Conservation (phyloP, 2,888 invertebrate genomes). For the Sphecodes monilicornis region DNA sequence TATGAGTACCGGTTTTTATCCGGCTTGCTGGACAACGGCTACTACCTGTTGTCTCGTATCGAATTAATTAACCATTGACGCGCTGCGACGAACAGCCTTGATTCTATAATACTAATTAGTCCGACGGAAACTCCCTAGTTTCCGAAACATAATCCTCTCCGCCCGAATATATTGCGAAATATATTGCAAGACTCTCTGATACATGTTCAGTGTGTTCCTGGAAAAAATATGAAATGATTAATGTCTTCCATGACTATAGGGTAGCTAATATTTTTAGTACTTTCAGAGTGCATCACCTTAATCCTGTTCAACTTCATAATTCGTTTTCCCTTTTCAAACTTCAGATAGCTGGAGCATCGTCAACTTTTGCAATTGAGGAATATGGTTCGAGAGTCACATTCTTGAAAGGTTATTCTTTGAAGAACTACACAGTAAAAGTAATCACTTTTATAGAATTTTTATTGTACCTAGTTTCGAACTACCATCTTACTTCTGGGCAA, state of each 20-base stretch:
- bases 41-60: conserved; percentile 33
- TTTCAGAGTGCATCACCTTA: background rate
- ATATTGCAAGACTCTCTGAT: background rate
- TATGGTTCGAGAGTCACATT: too few relatives aligned
- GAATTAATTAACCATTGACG: conserved; percentile 55
- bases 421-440: too few relatives aligned
- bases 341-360: background rate
- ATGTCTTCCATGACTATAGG: background rate
- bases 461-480: too few relatives aligned
- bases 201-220: background rate
- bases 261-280: background rate
- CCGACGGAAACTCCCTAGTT: background rate
- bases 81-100: conserved; percentile 23
- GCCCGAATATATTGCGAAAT: background rate
- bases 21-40: conserved; percentile 33
- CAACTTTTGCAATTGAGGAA: background rate
- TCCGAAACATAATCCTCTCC: conserved; percentile 19
- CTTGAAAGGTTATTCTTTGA: too few relatives aligned
- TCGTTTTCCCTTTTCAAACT: background rate
- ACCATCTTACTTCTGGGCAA: background rate
- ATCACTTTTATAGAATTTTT: too few relatives aligned
- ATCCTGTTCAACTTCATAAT: background rate
- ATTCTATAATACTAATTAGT: conserved; percentile 38
- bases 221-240: background rate
- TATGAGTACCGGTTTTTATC: conserved; percentile 43